Evolutionary conservation across 2,113 vertebrate genomes (phyloP).

Genomic region (Corythornis vintsioides): DNA sequence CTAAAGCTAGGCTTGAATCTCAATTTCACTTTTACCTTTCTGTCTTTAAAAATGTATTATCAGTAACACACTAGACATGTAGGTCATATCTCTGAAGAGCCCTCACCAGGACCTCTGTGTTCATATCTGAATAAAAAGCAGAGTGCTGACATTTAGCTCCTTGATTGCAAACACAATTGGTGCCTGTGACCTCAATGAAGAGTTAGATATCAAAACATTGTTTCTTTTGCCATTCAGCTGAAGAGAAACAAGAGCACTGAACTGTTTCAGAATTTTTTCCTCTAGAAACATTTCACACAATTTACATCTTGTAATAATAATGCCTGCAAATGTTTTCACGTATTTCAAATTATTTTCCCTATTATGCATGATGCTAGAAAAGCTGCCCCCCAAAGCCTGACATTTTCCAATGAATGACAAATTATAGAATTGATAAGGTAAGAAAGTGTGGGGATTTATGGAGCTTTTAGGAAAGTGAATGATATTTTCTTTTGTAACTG

Average conservation of each 20-base stretch:
- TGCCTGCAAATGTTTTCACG: background rate
- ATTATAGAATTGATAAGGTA: background rate
- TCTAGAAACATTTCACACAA: background rate
- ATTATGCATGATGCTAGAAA: background rate
- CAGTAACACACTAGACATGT: background rate
- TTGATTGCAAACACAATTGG: conserved; percentile 2
- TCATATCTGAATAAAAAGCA: conserved; percentile 36
- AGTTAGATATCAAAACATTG: background rate
- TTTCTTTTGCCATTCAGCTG: background rate
- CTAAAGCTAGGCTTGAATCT: background rate
- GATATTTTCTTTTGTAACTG: background rate
- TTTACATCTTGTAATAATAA: background rate
- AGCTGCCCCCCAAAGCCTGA: background rate
- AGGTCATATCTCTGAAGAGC: conserved; percentile 20
- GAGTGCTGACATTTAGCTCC: conserved; percentile 38
- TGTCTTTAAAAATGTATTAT: conserved; percentile 46
- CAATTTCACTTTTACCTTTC: background rate
- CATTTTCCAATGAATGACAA: background rate
- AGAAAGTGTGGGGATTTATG: background rate
- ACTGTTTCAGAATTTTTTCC: background rate
- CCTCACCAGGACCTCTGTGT: conserved; percentile 14
- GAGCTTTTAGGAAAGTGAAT: background rate
- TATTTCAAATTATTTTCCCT: background rate
- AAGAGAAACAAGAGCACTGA: background rate
- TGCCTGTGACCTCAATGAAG: background rate